These are phyloP conservation scores for Leptodactylus fallax DNA, from an alignment of 2,797 vertebrate genomes.

Conservation along the genomic window DNA sequence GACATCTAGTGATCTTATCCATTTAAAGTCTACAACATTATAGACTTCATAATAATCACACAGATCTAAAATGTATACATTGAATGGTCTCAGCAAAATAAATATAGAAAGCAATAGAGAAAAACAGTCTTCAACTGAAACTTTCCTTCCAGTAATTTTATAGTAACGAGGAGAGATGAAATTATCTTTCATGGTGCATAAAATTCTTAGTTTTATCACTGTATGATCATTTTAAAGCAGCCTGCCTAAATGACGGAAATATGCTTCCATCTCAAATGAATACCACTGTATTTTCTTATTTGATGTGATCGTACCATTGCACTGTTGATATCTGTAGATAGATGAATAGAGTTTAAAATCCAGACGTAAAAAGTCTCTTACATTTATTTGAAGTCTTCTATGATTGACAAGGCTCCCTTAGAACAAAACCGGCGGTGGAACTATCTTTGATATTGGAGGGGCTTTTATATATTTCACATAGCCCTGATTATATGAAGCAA, in stretches of 20 bases:
- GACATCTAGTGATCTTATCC: neutral
- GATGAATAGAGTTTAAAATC: slow-evolving; percentile 63
- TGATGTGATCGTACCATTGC: slow-evolving; percentile 61
- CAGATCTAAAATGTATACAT: slow-evolving; percentile 3
- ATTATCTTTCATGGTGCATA: slow-evolving; percentile 46
- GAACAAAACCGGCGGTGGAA: slow-evolving; percentile 60
- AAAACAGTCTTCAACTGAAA: slow-evolving; percentile 37
- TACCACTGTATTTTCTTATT: slow-evolving; percentile 52
- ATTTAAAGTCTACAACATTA: neutral
- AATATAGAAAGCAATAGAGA: neutral
- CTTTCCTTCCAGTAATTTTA: slow-evolving; percentile 38
- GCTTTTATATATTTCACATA: slow-evolving; percentile 61
- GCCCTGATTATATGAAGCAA: slow-evolving; percentile 55
- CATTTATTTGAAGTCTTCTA: slow-evolving; percentile 59
- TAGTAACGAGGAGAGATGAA: slow-evolving; percentile 34
- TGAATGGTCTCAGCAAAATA: neutral
- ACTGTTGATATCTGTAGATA: slow-evolving; percentile 62
- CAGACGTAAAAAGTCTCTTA: slow-evolving; percentile 61
- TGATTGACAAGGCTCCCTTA: slow-evolving; percentile 64
- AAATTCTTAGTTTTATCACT: slow-evolving; percentile 53
- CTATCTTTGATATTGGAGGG: slow-evolving; percentile 58
- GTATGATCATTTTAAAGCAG: slow-evolving; percentile 60
- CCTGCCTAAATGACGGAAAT: slow-evolving; percentile 57
- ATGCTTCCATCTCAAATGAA: slow-evolving; percentile 53
- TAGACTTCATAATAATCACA: neutral